Conservation (phyloP, 2,113 vertebrate species). For the Calidris pygmaea region DNA sequence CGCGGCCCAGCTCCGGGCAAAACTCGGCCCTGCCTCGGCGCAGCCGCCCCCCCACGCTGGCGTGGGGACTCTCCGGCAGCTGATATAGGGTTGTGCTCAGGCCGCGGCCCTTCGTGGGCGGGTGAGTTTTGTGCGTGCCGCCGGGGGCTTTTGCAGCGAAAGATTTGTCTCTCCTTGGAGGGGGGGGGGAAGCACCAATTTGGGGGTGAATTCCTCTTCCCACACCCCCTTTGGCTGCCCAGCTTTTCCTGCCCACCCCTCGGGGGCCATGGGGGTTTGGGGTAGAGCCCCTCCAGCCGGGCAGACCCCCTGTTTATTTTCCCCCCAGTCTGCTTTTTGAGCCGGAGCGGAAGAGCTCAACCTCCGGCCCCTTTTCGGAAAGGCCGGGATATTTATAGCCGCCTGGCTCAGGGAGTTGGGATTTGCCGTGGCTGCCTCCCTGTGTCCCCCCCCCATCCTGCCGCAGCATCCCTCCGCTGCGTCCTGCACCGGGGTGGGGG, state of each 20-base stretch:
- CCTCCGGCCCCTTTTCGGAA: conserved; percentile 37
- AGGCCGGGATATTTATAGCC: conserved; percentile 18
- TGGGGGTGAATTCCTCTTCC: background rate
- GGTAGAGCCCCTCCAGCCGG: accelerated
- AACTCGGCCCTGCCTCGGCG: background rate
- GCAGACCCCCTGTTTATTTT: background rate
- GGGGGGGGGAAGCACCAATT: accelerated
- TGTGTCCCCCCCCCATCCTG: background rate
- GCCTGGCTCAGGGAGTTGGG: conserved; percentile 23
- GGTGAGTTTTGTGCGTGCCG: background rate
- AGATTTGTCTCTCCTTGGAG: background rate
- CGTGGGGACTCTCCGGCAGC: background rate
- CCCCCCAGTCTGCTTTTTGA: accelerated
- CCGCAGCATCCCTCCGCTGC: background rate
- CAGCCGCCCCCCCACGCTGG: background rate
- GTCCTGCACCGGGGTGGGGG: background rate
- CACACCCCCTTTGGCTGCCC: background rate
- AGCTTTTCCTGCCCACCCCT: background rate
- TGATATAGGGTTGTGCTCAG: background rate
- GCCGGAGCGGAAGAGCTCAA: conserved; percentile 4
- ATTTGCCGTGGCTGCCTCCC: background rate
- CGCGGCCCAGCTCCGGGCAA: accelerated
- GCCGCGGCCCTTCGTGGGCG: background rate
- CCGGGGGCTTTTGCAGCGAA: background rate
- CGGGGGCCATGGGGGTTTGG: accelerated